A percentile compares a stretch with the other conserved stretches of the same genome.
phyloP scores from a whole-genome alignment of 2,888 invertebrate genomes.

The Rhamnusium bicolor region DNA sequence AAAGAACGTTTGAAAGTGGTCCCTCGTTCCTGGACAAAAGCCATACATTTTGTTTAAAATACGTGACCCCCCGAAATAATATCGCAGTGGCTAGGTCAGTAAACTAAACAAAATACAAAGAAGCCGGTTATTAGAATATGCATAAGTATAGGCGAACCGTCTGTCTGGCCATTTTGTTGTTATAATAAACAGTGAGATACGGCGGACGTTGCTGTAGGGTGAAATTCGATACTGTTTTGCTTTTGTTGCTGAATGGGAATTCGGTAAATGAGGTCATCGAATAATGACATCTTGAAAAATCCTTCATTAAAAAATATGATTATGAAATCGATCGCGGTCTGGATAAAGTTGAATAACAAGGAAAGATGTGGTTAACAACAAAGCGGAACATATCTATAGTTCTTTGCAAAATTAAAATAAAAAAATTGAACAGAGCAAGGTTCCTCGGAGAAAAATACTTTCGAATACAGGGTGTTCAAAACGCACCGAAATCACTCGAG shows the following conservation, averaged over 20 bases:
- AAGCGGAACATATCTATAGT: too few species aligned
- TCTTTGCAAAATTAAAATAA: too few species aligned
- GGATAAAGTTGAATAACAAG: neutral
- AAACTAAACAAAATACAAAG: conserved; percentile 50
- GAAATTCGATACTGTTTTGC: conserved; percentile 30
- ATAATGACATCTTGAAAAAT: neutral
- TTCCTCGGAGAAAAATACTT: too few species aligned
- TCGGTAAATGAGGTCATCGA: neutral
- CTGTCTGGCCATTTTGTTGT: conserved; percentile 4
- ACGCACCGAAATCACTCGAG: too few species aligned
- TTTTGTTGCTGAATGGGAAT: neutral
- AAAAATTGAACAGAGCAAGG: too few species aligned
- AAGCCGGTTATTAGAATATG: conserved; percentile 28
- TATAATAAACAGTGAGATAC: conserved; percentile 7
- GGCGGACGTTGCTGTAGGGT: conserved; percentile 8
- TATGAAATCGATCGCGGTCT: neutral
- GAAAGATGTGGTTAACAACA: too few species aligned
- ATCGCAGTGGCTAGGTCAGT: conserved; percentile 56
- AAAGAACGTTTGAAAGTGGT: conserved; percentile 4
- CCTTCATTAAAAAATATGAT: neutral
- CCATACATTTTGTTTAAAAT: conserved; percentile 43
- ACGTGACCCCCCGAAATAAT: conserved; percentile 55
- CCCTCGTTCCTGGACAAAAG: conserved; percentile 8
- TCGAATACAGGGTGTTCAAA: too few species aligned
- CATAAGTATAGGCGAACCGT: conserved; percentile 1